Evolutionary conservation across 2,888 invertebrate genomes (phyloP).

Genomic region (Eilema griseolum): DNA sequence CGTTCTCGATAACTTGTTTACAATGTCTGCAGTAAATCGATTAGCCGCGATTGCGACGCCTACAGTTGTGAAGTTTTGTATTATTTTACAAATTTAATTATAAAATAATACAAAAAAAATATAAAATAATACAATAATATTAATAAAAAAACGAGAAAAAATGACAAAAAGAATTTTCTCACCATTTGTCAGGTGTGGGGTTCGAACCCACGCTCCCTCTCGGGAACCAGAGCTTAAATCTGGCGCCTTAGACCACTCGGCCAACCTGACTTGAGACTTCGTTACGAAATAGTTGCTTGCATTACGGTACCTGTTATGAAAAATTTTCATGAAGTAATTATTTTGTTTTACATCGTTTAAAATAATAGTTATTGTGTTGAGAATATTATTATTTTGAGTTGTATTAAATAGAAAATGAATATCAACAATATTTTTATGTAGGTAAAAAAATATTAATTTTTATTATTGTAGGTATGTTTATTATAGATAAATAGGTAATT

Average conservation of each 20-base stretch:
- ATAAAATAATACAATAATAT: not conserved
- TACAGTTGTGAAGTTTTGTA: too few species aligned
- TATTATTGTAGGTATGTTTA: too few species aligned
- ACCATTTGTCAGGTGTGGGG: conserved; percentile 90
- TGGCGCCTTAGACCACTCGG: conserved; percentile 95
- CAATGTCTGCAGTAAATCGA: not conserved
- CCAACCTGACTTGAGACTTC: conserved; percentile 88
- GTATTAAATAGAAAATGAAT: too few species aligned
- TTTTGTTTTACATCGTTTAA: too few species aligned
- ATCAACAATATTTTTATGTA: too few species aligned
- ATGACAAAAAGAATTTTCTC: not conserved
- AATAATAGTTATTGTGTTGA: not conserved
- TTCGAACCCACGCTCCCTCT: conserved; percentile 94
- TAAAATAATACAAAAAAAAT: not conserved
- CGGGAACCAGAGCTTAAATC: conserved; percentile 94
- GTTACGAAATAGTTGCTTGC: conserved; percentile 8
- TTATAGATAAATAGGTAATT: too few species aligned
- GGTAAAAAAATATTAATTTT: too few species aligned
- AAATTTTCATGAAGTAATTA: not conserved
- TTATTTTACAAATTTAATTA: not conserved
- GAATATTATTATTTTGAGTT: not conserved
- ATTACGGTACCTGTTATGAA: not conserved
- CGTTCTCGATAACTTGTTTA: not conserved
- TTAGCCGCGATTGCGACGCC: not conserved
- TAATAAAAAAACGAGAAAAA: conserved; percentile 11